Evolutionary conservation across 2,888 invertebrate genomes (phyloP).

Genomic region (Sphaerolaimus hirsutus): DNA sequence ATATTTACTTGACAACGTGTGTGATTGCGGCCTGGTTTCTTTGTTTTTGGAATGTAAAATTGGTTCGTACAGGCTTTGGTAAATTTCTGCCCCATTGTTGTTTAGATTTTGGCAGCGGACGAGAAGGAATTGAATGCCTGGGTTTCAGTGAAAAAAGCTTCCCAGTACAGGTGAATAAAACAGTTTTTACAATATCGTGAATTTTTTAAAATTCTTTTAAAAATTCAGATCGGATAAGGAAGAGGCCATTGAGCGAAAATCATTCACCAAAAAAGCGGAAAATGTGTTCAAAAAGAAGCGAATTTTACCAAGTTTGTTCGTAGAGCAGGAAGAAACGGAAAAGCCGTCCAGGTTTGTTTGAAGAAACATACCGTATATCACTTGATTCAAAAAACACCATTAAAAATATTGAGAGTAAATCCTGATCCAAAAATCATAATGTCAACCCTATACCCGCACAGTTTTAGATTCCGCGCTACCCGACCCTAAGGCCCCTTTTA

Average conservation of each 20-base stretch:
- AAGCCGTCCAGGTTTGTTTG: not conserved
- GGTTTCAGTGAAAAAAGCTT: slow-evolving; percentile 67
- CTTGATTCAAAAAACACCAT: too few relatives aligned
- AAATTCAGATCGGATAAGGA: slow-evolving; percentile 42
- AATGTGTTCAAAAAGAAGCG: slow-evolving; percentile 51
- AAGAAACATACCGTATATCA: not conserved
- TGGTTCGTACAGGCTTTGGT: not conserved
- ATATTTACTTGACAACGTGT: too few relatives aligned
- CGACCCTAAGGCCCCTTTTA: too few relatives aligned
- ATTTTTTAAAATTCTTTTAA: too few relatives aligned
- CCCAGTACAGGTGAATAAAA: slow-evolving; percentile 45
- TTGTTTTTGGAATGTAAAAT: too few relatives aligned
- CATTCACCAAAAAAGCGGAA: slow-evolving; percentile 46
- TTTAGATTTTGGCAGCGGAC: slow-evolving; percentile 60
- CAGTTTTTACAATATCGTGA: too few relatives aligned
- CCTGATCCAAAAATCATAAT: too few relatives aligned
- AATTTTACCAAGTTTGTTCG: slow-evolving; percentile 48
- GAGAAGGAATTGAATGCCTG: slow-evolving; percentile 81
- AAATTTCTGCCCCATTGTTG: slow-evolving; percentile 8
- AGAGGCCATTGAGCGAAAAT: slow-evolving; percentile 52
- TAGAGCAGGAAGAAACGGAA: not conserved
- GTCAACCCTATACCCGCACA: too few relatives aligned
- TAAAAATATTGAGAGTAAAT: too few relatives aligned
- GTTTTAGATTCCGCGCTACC: too few relatives aligned
- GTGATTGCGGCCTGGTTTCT: too few relatives aligned